These are phyloP conservation scores for Pelodiscus sinensis DNA, from an alignment of 2,113 vertebrate genomes.

Conservation along the genomic window DNA sequence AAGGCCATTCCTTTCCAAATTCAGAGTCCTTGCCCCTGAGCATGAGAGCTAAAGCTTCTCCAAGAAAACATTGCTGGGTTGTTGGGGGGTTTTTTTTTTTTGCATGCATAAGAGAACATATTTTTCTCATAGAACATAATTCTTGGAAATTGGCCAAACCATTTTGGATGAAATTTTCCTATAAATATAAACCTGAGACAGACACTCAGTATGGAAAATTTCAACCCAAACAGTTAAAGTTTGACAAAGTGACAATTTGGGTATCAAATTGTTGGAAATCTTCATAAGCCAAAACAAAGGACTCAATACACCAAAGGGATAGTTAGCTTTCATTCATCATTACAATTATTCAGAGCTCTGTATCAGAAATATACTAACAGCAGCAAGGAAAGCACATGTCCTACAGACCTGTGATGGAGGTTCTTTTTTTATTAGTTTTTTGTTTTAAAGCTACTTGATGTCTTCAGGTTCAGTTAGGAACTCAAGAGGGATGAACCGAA, in stretches of 20 bases:
- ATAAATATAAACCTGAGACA: neutral
- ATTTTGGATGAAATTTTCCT: neutral
- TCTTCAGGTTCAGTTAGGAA: slow-evolving; percentile 20
- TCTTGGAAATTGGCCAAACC: neutral
- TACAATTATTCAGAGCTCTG: too few species aligned
- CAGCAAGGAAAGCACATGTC: neutral
- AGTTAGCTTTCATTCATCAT: too few species aligned
- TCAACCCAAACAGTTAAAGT: neutral
- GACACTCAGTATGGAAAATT: neutral
- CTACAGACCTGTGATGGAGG: neutral
- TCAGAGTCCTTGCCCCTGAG: fast-evolving
- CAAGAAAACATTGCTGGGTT: neutral
- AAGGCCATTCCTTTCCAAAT: neutral
- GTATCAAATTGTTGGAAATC: too few species aligned
- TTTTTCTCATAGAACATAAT: neutral
- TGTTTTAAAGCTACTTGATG: neutral
- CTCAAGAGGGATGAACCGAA: neutral
- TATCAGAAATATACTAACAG: too few species aligned
- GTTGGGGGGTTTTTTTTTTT: neutral
- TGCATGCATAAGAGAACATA: neutral
- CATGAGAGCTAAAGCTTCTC: neutral
- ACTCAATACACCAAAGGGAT: too few species aligned
- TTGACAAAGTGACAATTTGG: neutral
- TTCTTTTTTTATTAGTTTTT: neutral
- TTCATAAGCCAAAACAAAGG: too few species aligned